A percentile compares a stretch with the other conserved stretches of the same genome.
Conservation (phyloP, 2,797 vertebrate genomes). For the Pseudocheirus occidentalis region DNA sequence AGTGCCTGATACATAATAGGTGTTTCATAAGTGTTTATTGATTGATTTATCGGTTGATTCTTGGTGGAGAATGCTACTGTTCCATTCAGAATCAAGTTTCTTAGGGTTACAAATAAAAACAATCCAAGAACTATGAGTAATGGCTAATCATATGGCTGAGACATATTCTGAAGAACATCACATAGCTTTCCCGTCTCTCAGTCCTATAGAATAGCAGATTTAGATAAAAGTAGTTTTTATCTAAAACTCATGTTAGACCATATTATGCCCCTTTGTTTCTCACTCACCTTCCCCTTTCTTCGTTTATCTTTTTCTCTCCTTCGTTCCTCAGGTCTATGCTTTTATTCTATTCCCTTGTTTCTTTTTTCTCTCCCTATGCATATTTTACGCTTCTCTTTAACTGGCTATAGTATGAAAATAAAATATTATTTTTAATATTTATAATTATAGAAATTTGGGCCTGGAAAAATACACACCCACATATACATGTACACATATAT, state of each 20-base stretch:
- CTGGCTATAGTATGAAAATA: background rate
- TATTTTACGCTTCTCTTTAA: background rate
- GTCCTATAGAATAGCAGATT: no score
- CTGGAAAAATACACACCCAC: background rate
- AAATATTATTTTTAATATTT: slow-evolving; percentile 11
- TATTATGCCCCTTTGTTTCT: background rate
- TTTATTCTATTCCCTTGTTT: background rate
- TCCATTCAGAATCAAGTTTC: background rate
- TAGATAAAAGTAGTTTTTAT: background rate
- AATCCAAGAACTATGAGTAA: background rate
- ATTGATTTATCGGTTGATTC: background rate
- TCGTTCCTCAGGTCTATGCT: background rate
- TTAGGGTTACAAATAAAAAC: background rate
- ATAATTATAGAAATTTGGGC: background rate
- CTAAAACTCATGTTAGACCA: background rate
- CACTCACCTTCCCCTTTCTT: background rate
- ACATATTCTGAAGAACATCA: background rate
- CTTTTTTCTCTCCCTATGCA: background rate
- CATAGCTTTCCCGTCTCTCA: background rate
- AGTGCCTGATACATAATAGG: background rate
- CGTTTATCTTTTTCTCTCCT: background rate
- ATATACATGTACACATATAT: background rate
- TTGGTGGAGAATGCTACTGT: background rate
- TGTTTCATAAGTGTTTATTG: background rate
- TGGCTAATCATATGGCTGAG: background rate